Base-by-base conservation (phyloP, 1,140 invertebrate species). In the Homalodisca vitripennis region DNA sequence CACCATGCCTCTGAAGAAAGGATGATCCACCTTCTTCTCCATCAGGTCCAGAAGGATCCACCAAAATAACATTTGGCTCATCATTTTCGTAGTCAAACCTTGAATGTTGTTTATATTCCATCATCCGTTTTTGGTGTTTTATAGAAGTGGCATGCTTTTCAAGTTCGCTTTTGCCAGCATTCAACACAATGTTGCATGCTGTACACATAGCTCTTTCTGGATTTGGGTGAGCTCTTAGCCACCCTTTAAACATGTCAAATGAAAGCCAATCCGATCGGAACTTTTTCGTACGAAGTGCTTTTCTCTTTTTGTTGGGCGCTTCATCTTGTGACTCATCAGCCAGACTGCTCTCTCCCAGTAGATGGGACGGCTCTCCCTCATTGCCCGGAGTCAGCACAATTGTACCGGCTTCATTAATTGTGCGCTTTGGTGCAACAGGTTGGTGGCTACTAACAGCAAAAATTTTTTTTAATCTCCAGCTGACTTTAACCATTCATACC, bases 121-220 rank as follows among this genome's bases (percentile, higher is more conserved):
- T 47, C 26, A 69, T 12, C 14, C 47, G 55, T 26, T 69, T 73
- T 31, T 71, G 69, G 69, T 78, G 77, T 70, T 74, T 76, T 30
- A 73, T 73, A n/a, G 75, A 74, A n/a, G 72, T 69, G 29, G 74
- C 74, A 71, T 78, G 77, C 60, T 78, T 78, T 66, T 77, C 74
- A 31, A 78, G 66, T 53, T 78, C 77, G 71, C 75, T 77, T 68
- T 78, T 77, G 13, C 77, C 77, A 29, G 73, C 73, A 53, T 74
- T 74, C 20, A 78, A 69, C 31, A 75, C 74, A 65, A 71, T 74
- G 70, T 75, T 73, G 57, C 77, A 78, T 48, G 72, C 75, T n/a
- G 72, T 73, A 65, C 77, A 78, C 41, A 72, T 69, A 13, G 74
- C 74, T 47, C 68, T 68, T 55, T 76, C 74, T 20, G 73, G 64